Evolutionary conservation across 2,113 vertebrate genomes (phyloP), one percentile per base, ranked within the genome.

Genomic region (Nothobranchius kuhntae): DNA sequence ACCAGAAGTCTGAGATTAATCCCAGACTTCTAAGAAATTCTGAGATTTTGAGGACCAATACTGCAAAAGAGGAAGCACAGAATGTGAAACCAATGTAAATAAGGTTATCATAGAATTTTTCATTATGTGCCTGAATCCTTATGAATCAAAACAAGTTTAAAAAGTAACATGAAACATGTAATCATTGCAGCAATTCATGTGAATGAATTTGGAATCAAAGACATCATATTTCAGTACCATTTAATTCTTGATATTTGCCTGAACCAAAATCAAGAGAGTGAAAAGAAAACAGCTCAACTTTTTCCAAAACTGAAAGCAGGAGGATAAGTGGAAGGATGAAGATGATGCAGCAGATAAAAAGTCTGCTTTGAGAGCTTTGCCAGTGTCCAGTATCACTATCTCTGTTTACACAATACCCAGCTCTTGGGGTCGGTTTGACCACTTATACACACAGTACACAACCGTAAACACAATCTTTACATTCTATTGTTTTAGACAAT

Each of bases 351-450:
- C 13, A 71, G 68, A 75, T 70, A 66, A 35, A 50, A 54, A 64
- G 44, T 71, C 47, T 46, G 52, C 60, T 52, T 51, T 44, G 14
- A 36, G 13, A 71, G 48, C 65, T 30, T 59, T 42, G 36, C n/a
- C 36, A 71, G 57, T 52, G 59, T 61, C 60, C 9, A 76, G 60
- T 21, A 1, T 64, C 62, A 59, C 44, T 46, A 64, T 67, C 72
- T 62, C 35, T 64, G 59, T 60, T 64, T 64, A 61, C 38, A 21
- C 57, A 13, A 0, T 54, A 60, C 62, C 62, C 61, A 66, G 0
- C 57, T 53, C 15, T 53, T 7, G 42, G 35, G 77, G 56, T 67
- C 57, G 61, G 38, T 21, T 42, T 3, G 21, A 53, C 56, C 57
- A 59, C 58, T 52, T 55, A 44, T 61, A 66, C 47, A 80, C 52